Percentiles rank a stretch among this genome's conserved stretches.
Conservation (phyloP, 2,113 vertebrate species). For the Grantiella picta region DNA sequence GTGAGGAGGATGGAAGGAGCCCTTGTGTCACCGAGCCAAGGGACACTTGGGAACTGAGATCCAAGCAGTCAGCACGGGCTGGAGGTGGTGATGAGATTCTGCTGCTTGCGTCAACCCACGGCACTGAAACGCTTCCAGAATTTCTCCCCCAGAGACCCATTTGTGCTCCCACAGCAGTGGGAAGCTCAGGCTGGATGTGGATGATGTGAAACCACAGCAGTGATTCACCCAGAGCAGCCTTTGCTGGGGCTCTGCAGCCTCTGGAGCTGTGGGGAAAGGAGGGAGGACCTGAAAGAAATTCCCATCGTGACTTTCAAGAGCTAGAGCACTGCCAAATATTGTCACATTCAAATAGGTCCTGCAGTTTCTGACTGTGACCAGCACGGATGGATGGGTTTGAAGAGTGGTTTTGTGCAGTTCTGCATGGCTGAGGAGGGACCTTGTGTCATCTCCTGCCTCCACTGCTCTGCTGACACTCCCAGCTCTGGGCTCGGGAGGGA, state of each 20-base stretch:
- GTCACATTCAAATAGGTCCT: background rate
- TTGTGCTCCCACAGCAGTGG: background rate
- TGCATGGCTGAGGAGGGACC: background rate
- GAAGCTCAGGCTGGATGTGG: background rate
- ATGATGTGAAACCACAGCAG: background rate
- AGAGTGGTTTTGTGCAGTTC: background rate
- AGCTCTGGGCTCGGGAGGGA: background rate
- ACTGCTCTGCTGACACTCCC: background rate
- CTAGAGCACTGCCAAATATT: background rate
- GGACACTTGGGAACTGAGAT: background rate
- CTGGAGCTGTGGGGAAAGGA: fast-evolving
- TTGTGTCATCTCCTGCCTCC: background rate
- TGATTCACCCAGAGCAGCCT: background rate
- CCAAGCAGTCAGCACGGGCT: background rate
- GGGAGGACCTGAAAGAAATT: background rate
- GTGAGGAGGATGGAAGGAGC: background rate
- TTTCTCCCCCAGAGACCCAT: background rate
- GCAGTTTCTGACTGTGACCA: background rate
- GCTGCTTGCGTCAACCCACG: background rate
- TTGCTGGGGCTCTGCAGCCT: background rate
- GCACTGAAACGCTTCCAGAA: background rate
- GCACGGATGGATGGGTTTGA: background rate
- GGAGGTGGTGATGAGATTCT: background rate
- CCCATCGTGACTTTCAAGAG: background rate
- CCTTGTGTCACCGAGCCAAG: background rate